Evolutionary conservation across 2,797 vertebrate species (phyloP).

Genomic region (Acrossocheilus fasciatus): DNA sequence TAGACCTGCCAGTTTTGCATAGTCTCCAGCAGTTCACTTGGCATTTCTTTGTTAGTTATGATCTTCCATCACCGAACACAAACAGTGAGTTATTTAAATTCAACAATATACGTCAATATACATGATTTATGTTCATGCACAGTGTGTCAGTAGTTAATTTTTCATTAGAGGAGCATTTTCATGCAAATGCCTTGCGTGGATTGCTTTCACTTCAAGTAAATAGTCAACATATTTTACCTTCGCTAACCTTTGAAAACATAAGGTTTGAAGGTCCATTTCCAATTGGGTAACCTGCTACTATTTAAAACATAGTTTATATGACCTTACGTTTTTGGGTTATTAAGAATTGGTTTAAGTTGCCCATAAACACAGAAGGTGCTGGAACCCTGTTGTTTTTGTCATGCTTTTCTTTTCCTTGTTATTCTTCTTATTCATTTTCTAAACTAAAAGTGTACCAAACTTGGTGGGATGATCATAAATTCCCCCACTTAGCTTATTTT

Average conservation of each 20-base stretch:
- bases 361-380: not conserved
- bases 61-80: slow-evolving; percentile 38
- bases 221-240: slow-evolving; percentile 8
- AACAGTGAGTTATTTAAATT: slow-evolving; percentile 24
- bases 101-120: slow-evolving; percentile 12
- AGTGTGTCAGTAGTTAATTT: not conserved
- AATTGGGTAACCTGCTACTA: not conserved
- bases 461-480: not conserved
- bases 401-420: not conserved
- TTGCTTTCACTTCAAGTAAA: not conserved
- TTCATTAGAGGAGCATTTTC: slow-evolving; percentile 16
- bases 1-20: slow-evolving; percentile 55
- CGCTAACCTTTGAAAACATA: not conserved
- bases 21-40: slow-evolving; percentile 21
- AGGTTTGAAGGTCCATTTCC: not conserved
- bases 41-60: slow-evolving; percentile 35
- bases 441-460: not conserved
- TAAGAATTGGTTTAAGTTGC: not conserved
- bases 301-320: not conserved
- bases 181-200: not conserved
- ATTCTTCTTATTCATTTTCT: not conserved
- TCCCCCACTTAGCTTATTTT: not conserved
- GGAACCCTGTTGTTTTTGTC: not conserved
- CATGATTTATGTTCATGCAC: not conserved
- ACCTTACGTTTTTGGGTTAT: not conserved